Evolutionary conservation across 2,888 invertebrate genomes (phyloP), one percentile per base, ranked within the genome.

Genomic region (Gortyna flavago): DNA sequence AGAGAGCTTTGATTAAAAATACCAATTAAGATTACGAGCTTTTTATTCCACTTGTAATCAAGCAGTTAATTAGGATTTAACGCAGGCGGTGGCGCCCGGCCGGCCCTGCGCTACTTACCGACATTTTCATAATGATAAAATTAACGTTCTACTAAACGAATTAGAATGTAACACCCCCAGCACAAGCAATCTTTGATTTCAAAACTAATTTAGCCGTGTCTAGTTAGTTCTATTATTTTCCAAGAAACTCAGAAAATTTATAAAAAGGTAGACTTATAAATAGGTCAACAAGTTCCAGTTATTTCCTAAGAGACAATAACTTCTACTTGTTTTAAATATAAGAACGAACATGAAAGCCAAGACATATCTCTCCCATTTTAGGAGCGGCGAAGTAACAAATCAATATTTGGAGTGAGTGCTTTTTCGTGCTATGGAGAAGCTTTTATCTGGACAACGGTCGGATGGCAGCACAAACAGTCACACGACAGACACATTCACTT

Each of bases 341-440:
- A 88, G 89, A 89, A 88, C 86, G 83, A 81, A 90, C 90, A 93
- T 91, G 90, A 92, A 93, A 93, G 92, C 91, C 90, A 93, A 93
- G 94, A 94, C 93, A 94, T 93, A 93, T 93, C 92, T 95, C 91
- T 93, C 90, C 94, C 93, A 93, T 94, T 96, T 95, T 95, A 95
- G 95, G 93, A 93, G 93, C 93, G 92, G 92, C 93, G 90, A 95
- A 96, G 96, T 95, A 96, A 96, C 96, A 96, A 96, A 96, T 96
- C 96, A 96, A 96, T 96, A 96, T 96, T 96, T 96, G 95, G 95
- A 92, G 95, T 96, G 96, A 96, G 96, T 96, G 96, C 96, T 96
- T 96, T 96, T 96, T 96, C 96, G 96, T 96, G 96, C 96, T 96
- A 95, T 94, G 93, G 94, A 96, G 96, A 95, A 96, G 95, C 96